Evolutionary conservation across 1,140 invertebrate species (phyloP), one percentile per base, ranked within the genome.

Genomic region (Anastrepha ludens): DNA sequence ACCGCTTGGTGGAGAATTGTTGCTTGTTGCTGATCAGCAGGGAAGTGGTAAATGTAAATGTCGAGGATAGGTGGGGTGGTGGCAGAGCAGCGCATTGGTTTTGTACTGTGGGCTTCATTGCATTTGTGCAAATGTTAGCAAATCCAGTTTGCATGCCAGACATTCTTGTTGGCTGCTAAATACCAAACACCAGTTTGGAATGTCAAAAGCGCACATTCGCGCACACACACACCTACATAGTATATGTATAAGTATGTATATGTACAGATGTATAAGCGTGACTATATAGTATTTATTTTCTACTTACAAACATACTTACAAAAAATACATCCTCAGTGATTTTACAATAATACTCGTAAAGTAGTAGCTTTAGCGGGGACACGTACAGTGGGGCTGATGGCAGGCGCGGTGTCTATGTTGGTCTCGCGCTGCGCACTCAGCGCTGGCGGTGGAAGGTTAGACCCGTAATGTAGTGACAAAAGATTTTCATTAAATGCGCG

Each of bases 171-270:
- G 74, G 74, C 47, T 50, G 74, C 74, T 81, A 81, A 81, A 81
- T 81, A 81, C 74, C 74, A 81, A 81, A 81, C 74, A 81, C 74
- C 74, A 81, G 74, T 81, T 81, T 81, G 74, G 74, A 81, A 81
- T 81, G 74, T 81, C 74, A 81, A 55, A 81, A 81, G 74, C 74
- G 47, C 74, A 81, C 47, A 81, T 47, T 17, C 47, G 44, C 9
- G 20, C 9, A 17, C 17, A 81, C 0, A 78, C 41, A 47, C 44
- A n/a, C n/a, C 0, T 50, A n/a, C 9, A 55, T 55, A 55, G 6
- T 58, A 47, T 81, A n/a, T 55, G 39, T 74, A 74, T 17, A n/a
- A 44, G 13, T 55, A 11, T 2, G 50, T 55, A 55, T 55, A 0
- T 29, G 29, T 29, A 29, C 29, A 29, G 0, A 29, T 29, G 29